Conservation (phyloP, 2,888 invertebrate species). For the Caenorhabditis sulstoni region DNA sequence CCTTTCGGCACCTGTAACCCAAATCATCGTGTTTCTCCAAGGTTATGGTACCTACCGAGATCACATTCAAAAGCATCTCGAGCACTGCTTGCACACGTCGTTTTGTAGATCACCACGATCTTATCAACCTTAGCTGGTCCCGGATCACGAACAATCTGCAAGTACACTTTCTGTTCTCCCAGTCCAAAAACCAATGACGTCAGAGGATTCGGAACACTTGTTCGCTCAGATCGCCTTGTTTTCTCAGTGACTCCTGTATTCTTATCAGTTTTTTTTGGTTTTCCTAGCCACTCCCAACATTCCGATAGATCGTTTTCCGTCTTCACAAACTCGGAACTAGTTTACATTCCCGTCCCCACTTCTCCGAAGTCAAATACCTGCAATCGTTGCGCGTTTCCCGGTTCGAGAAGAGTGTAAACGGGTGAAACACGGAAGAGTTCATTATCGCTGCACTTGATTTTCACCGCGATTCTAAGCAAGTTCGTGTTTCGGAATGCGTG, state of each 20-base stretch:
- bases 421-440: conserved; percentile 76
- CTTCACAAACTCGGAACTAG: conserved; percentile 8
- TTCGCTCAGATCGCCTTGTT: too few species aligned
- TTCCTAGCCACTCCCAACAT: conserved; percentile 39
- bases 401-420: conserved; percentile 76
- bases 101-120: conserved; percentile 71
- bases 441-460: conserved; percentile 79
- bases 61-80: conserved; percentile 64
- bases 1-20: conserved; percentile 51
- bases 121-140: conserved; percentile 74
- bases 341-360: neutral
- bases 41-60: conserved; percentile 3
- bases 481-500: neutral
- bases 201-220: conserved; percentile 14
- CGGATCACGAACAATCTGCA: conserved; percentile 75
- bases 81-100: conserved; percentile 68
- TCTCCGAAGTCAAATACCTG: conserved; percentile 59
- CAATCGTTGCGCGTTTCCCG: conserved; percentile 74
- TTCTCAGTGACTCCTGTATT: neutral
- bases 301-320: conserved; percentile 6
- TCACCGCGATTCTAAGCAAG: conserved; percentile 71
- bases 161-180: neutral
- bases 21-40: neutral
- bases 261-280: neutral
- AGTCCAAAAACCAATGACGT: conserved; percentile 29